Evolutionary conservation across 1,140 invertebrate species (phyloP), one percentile per base, ranked within the genome.

Genomic region (Nasonia longicornis): DNA sequence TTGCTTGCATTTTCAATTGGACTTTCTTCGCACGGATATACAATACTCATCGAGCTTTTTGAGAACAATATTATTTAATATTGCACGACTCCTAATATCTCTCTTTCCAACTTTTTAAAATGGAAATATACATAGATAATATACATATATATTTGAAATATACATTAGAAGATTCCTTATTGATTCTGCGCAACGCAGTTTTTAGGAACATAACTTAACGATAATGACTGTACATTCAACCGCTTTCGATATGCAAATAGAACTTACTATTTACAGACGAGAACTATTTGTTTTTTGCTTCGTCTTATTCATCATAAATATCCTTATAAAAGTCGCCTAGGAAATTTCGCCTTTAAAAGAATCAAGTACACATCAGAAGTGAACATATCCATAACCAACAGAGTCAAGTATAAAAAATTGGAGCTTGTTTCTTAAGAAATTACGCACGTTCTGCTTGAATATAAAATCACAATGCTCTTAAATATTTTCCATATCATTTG

Each of bases 171-270:
- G 69, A 78, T 78, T 78, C 69, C 74, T 78, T 73, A 66, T 64
- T 70, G n/a, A 67, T 66, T 78, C 69, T 81, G 67, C 79, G 31
- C 45, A 35, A 11, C 73, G 79, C 73, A 80, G 31, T 31, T 82
- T 58, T 76, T 79, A 82, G 81, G 81, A 82, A 82, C 77, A 66
- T 58, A 79, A 82, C 77, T 82, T 82, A 82, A 82, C 64, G 8
- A 82, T 79, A 82, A 82, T 82, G 71, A 75, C 77, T 82, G 66
- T 82, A 82, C 73, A 83, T 66, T 76, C 20, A 74, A 78, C 75
- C 29, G 29, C 16, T 75, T 52, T 80, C 38, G 80, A 81, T 80
- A 84, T 84, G 66, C 80, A 82, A 80, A 84, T 84, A 80, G 76
- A 84, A 69, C 72, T 75, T 78, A 78, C 81, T 82, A 82, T 79